Conservation (phyloP, 2,797 vertebrate genomes). For the Esox lucius region DNA sequence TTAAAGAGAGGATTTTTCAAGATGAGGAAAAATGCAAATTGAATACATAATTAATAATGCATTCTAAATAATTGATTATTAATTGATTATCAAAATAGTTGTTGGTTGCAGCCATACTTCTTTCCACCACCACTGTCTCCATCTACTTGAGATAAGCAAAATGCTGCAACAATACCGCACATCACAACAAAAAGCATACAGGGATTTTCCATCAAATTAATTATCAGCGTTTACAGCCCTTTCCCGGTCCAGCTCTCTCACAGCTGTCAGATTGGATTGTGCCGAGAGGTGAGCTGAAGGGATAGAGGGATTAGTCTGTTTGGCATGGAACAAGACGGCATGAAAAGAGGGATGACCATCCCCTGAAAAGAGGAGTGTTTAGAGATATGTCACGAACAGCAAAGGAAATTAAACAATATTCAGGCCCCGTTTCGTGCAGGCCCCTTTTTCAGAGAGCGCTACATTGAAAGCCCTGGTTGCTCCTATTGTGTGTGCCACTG, state of each 20-base stretch:
- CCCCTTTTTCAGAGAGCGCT: background rate
- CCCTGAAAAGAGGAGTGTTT: conserved; percentile 27
- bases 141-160: conserved; percentile 38
- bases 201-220: conserved; percentile 60
- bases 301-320: conserved; percentile 41
- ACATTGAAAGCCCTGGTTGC: conserved; percentile 14
- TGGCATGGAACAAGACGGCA: conserved; percentile 7
- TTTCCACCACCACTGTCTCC: background rate
- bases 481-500: conserved; percentile 11
- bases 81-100: too few relatives aligned
- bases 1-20: too few relatives aligned
- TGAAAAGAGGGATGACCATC: conserved; percentile 27
- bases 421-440: conserved; percentile 16
- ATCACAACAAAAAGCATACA: conserved; percentile 19
- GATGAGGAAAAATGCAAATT: too few relatives aligned
- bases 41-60: too few relatives aligned
- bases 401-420: conserved; percentile 20
- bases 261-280: conserved; percentile 28
- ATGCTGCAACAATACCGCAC: conserved; percentile 23
- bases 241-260: conserved; percentile 15
- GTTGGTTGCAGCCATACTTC: background rate
- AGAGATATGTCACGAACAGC: conserved; percentile 17
- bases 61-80: too few relatives aligned
- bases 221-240: conserved; percentile 40
- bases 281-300: conserved; percentile 36